Evolutionary conservation across 2,797 vertebrate species (phyloP).

Genomic region (Hipposideros larvatus): DNA sequence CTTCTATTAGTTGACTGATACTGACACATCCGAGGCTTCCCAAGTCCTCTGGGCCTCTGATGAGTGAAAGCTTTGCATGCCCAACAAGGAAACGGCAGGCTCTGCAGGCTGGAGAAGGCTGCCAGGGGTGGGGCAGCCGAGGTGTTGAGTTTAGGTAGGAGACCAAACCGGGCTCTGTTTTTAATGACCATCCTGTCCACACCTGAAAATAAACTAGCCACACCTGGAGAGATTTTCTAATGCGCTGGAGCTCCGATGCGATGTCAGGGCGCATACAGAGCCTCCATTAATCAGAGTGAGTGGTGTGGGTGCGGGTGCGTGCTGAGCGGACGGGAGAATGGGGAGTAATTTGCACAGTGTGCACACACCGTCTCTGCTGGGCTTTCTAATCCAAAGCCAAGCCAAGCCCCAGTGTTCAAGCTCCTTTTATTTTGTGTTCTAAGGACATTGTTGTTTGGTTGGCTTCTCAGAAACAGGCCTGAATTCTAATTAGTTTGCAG

Average conservation of each 20-base stretch:
- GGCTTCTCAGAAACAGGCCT: conserved; percentile 19
- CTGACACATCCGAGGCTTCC: conserved; percentile 72
- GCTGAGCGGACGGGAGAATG: neutral
- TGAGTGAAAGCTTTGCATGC: conserved; percentile 66
- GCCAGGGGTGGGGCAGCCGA: conserved; percentile 57
- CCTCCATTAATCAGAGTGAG: conserved; percentile 15
- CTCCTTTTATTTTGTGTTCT: neutral
- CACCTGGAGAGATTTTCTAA: conserved; percentile 68
- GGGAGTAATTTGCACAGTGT: neutral
- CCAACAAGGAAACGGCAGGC: conserved; percentile 53
- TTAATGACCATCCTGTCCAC: conserved; percentile 73
- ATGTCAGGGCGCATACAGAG: neutral
- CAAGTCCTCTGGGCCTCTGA: conserved; percentile 55
- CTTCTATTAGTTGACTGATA: conserved; percentile 79
- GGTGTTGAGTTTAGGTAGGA: conserved; percentile 79
- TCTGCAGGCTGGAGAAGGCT: neutral
- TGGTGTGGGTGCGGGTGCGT: neutral
- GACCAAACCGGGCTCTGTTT: conserved; percentile 52
- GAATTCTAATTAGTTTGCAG: conserved; percentile 67
- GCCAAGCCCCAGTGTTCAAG: neutral
- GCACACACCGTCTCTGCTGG: rapidly evolving
- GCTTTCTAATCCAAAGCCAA: conserved; percentile 18
- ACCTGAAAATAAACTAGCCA: conserved; percentile 76
- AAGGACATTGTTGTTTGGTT: neutral
- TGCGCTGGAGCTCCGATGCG: neutral